Conservation (phyloP, 2,113 vertebrate species). For the Gallinago undulata region DNA sequence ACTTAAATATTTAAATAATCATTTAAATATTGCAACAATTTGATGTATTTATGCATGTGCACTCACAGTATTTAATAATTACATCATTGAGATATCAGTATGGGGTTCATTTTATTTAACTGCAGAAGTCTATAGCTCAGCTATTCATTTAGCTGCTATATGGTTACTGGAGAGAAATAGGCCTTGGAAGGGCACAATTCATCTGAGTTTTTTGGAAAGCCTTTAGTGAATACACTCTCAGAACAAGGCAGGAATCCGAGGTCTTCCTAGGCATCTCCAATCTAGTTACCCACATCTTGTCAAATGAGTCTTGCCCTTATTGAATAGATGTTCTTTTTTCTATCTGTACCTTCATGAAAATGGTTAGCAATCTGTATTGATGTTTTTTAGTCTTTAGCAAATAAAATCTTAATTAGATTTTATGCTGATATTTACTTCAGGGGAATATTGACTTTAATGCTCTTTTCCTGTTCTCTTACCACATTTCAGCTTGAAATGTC, state of each 20-base stretch:
- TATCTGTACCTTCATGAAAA: neutral
- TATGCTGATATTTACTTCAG: neutral
- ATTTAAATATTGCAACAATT: neutral
- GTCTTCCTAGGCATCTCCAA: neutral
- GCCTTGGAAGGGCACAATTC: neutral
- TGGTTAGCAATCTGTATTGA: neutral
- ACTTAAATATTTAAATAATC: neutral
- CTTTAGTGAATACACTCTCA: neutral
- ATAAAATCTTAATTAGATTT: constrained; percentile 7
- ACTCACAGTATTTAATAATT: neutral
- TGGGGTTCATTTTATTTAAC: neutral
- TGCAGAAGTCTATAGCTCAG: neutral
- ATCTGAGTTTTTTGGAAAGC: neutral
- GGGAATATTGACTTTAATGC: neutral
- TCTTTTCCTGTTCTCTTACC: neutral
- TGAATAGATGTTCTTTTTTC: neutral
- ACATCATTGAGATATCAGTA: neutral
- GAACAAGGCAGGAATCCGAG: neutral
- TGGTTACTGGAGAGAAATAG: neutral
- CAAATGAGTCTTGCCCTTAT: neutral
- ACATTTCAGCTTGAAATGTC: neutral
- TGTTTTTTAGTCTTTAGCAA: neutral
- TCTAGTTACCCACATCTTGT: neutral
- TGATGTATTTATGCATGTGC: neutral
- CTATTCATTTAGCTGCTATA: neutral